A percentile compares a stretch with the other conserved stretches of the same genome.
phyloP scores from a whole-genome alignment of 2,113 vertebrate species.

The Emydura subglobosa region DNA sequence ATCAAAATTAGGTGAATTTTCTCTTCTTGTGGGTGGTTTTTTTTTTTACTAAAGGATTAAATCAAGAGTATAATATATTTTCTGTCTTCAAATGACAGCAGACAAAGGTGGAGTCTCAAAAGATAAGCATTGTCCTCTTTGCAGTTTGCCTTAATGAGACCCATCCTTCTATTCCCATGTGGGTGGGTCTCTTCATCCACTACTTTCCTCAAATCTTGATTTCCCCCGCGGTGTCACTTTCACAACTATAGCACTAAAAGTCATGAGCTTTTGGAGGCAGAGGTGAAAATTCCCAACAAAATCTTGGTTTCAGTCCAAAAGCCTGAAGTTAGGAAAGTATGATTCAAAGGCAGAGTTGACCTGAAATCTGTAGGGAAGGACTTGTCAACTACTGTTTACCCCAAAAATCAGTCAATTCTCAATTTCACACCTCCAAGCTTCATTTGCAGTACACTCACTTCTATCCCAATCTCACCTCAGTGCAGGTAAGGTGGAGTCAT shows the following conservation, averaged over 20 bases:
- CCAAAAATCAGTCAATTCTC: neutral
- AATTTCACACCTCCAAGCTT: neutral
- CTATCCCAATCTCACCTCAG: neutral
- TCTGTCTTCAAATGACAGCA: neutral
- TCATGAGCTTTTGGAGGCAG: neutral
- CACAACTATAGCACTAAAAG: neutral
- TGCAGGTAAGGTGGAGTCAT: neutral
- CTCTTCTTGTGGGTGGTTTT: neutral
- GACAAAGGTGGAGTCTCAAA: neutral
- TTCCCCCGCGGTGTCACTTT: neutral
- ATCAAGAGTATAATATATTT: neutral
- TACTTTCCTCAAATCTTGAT: neutral
- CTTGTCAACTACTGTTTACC: neutral
- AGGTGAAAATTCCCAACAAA: neutral
- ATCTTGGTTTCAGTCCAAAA: neutral
- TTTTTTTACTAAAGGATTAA: neutral
- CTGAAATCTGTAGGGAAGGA: neutral
- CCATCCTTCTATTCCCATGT: neutral
- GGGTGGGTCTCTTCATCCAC: neutral
- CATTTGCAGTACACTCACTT: neutral
- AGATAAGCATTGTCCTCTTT: neutral
- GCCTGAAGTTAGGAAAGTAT: neutral
- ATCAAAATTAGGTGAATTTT: neutral
- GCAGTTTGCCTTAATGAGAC: neutral
- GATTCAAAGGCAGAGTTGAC: neutral